Base-by-base conservation (phyloP, 64 coral and sea anemone species). In the Stichodactyla mertensii region DNA sequence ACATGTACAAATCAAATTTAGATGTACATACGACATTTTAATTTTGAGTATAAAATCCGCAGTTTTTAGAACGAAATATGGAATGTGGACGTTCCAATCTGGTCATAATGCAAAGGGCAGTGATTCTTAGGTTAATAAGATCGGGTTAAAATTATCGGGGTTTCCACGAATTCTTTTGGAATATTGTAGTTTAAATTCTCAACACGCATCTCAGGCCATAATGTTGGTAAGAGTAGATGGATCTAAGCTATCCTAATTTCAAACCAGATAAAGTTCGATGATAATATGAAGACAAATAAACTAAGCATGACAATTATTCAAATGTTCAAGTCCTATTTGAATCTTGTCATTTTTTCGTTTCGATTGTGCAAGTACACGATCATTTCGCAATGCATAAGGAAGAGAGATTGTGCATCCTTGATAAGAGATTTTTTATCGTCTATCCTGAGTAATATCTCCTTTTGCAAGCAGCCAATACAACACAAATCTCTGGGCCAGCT, bases 261-360 rank as follows among this genome's bases (percentile, higher is more conserved):
- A 74, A 74, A 74, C 6, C 5, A 28, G 69, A 74, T 74, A 74
- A 11, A 74, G 23, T 74, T 31, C 69, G 22, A 74, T 31, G 69
- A 74, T 70, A 70, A 70, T 70, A 70, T 27, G 69, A 74, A 74
- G 26, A 74, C 69, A 74, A 74, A 74, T 74, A 74, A 74, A 74
- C 24, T 31, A 31, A 31, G 69, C 7, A 27, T 74, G 69, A 74
- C 69, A 74, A 74, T 74, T 74, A 74, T 74, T 74, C 24, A 74
- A 36, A 74, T 74, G 23, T 74, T 74, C 69, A 74, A 74, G 69
- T 74, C 10, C 23, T 14, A 74, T 74, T 74, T 31, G 8, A 74
- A 74, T 74, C 24, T 74, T 31, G 69, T 74, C 69, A 74, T 74
- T 74, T 74, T 26, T 74, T 74, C 69, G 22, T 10, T 74, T 74